Evolutionary conservation across 2,797 vertebrate species (phyloP), one percentile per base, ranked within the genome.

Genomic region (Podarcis siculus): DNA sequence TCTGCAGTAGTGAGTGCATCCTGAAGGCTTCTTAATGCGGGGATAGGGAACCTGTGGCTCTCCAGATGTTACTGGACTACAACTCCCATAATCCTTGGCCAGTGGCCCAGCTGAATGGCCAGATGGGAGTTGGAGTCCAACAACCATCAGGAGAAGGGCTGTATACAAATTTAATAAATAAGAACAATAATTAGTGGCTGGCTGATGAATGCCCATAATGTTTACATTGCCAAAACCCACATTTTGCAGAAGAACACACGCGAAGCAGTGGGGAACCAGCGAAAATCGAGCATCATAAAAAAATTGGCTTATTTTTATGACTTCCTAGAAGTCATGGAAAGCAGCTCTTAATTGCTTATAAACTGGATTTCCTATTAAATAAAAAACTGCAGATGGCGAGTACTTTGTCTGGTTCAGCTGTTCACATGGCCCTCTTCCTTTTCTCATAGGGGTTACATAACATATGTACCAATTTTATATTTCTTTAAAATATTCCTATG

Each of bases 241-340:
- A 69, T 81, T 83, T 83, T 12, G 1, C 67, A 82, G 42, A 90
- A 88, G 35, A 88, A 12, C 5, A 55, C 12, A 35, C 21, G 72
- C 10, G 86, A 90, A 92, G 9, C 83, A 86, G 0, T 64, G 69
- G 77, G 30, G 87, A 55, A 91, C 83, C 76, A 81, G 83, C 83
- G 69, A 71, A 45, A 39, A 67, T 17, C 45, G 85, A 32, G 30
- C 85, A 85, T 80, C 78, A 1, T 0, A 87, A 82, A 15, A 87
- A 84, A 92, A 85, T 88, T 93, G 92, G 25, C 86, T 92, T 27
- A 1, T 86, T 94, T 94, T 86, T 86, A 32, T 73, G 89, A 75
- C 77, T 66, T 86, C 67, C 61, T 58, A 30, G 10, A 87, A 94
- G 42, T 90, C 81, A 8, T 79, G 90, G 32, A 73, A 87, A 83